Base-by-base conservation (phyloP, 1,140 invertebrate genomes). In the Drosophila willistoni region DNA sequence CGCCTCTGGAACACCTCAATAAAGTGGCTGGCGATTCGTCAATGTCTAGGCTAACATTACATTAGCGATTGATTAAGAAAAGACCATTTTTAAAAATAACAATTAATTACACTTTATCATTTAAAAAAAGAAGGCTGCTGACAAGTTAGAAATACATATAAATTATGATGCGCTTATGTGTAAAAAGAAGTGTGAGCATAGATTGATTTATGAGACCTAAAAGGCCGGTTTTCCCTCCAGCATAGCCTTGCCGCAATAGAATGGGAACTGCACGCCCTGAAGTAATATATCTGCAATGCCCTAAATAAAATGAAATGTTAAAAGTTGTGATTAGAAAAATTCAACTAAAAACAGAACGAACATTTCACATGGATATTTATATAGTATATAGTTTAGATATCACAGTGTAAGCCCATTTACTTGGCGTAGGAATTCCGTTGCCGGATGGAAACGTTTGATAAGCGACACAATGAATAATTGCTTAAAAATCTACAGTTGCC, bases 201-300 rank as follows among this genome's bases (percentile, higher is more conserved):
- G 44, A 51, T 59, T 39, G 19, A 10, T 2, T 36, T 13, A 62
- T 61, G 0, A 39, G 22, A 34, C 64, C 64, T 87, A 91, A 66
- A 71, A 91, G 51, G 80, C 71, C 7, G 70, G 51, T 34, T 80
- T 90, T 64, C 94, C 94, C 54, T 94, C 94, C 90, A 95, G 90
- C 95, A 96, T 95, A 44, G 93, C 94, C 83, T 94, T 92, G 7
- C 95, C 94, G 78, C 95, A 95, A 77, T 94, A 94, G 83, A 94
- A 93, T 10, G 95, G 95, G 75, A 96, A 95, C 79, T 96, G 95
- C 25, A 96, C 90, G 7, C 94, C 95, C 84, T 94, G 92, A 62
- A 96, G 90, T 44, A 96, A 90, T 59, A 96, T 89, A 70, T 96
- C 95, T n/a, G 94, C 93, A 19, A 96, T 76, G 17, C 93, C 93